Evolutionary conservation across 2,113 vertebrate genomes (phyloP).

Genomic region (Myanophis thanlyinensis): DNA sequence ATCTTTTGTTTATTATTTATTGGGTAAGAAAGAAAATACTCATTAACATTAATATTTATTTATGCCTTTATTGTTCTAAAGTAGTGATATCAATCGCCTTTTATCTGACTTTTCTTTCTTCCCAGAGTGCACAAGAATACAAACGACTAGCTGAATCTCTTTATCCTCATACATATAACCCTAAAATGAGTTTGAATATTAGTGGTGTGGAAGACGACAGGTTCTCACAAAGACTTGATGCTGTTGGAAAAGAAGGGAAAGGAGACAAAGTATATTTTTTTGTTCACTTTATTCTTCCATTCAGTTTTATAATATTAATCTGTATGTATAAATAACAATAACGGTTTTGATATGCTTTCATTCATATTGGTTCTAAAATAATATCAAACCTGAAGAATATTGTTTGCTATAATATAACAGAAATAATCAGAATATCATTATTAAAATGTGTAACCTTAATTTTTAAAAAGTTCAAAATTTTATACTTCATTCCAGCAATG

Average conservation of each 20-base stretch:
- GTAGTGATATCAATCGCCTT: neutral
- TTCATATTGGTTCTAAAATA: neutral
- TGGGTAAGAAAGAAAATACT: neutral
- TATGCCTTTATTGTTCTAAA: neutral
- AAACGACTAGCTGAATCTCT: slow-evolving; percentile 86
- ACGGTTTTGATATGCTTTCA: neutral
- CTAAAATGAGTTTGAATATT: slow-evolving; percentile 96
- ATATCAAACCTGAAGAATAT: neutral
- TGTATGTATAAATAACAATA: neutral
- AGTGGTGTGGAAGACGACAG: slow-evolving; percentile 79
- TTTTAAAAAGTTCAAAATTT: neutral
- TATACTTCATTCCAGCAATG: neutral
- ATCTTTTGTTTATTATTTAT: neutral
- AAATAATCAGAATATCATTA: neutral
- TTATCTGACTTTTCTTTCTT: neutral
- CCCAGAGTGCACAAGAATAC: slow-evolving; percentile 87
- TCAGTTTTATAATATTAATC: neutral
- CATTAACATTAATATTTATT: neutral
- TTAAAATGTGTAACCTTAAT: neutral
- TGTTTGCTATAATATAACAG: neutral
- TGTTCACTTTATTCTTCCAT: neutral
- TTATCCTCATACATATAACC: slow-evolving; percentile 95
- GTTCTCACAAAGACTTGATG: slow-evolving; percentile 46
- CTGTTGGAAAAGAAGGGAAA: slow-evolving; percentile 41
- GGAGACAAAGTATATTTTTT: slow-evolving; percentile 59